phyloP scores from a whole-genome alignment of 1,140 invertebrate genomes.

The Saccostrea echinata region DNA sequence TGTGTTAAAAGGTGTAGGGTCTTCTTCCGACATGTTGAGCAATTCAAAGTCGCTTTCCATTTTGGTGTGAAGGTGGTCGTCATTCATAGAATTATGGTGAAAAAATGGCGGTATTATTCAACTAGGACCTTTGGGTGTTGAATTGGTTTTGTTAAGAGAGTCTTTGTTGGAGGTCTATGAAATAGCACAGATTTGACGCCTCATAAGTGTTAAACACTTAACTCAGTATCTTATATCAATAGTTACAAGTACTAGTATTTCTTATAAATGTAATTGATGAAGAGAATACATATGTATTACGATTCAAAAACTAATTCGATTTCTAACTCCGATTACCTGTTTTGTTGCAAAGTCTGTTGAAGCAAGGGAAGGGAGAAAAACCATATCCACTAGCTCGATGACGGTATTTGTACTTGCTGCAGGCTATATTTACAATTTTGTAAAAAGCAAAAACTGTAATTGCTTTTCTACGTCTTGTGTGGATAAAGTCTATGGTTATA shows the following conservation, averaged over 20 bases:
- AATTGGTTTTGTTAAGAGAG: background rate
- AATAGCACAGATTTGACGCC: background rate
- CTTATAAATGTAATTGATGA: background rate
- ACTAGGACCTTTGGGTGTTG: conserved; percentile 11
- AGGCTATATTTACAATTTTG: background rate
- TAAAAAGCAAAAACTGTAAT: background rate
- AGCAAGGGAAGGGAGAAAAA: background rate
- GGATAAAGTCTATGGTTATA: background rate
- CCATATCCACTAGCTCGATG: background rate
- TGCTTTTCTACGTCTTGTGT: background rate
- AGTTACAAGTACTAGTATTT: background rate
- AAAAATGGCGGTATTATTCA: conserved; percentile 22
- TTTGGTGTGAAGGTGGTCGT: background rate
- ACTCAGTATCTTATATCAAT: background rate
- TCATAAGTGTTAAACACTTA: background rate
- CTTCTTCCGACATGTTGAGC: conserved; percentile 33
- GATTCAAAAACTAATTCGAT: background rate
- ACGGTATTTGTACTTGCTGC: background rate
- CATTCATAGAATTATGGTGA: background rate
- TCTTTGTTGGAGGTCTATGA: conserved; percentile 23
- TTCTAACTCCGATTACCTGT: too few relatives aligned
- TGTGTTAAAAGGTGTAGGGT: conserved; percentile 21
- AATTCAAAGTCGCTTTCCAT: conserved; percentile 2
- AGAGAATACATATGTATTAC: background rate
- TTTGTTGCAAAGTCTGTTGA: background rate